Evolutionary conservation across 1,140 invertebrate genomes (phyloP), one percentile per base, ranked within the genome.

Genomic region (Phortica variegata): DNA sequence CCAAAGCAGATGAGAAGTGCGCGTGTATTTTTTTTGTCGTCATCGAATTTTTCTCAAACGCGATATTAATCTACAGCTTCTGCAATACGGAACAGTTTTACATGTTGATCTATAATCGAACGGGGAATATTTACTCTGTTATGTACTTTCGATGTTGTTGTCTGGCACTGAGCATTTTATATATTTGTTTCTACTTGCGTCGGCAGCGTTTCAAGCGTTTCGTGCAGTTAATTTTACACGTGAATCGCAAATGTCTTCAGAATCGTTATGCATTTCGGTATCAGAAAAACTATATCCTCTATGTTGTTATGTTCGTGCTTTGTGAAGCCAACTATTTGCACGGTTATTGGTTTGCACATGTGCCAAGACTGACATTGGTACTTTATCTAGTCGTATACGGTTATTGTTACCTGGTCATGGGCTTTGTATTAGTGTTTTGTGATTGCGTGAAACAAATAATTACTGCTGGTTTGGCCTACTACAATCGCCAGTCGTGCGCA

Each of bases 391-490:
- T 33, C 10, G 13, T 63, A 6, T 63, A 68, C 17, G 40, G 9
- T 10, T 68, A 60, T 26, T 41, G 41, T 17, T 68, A 53, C 5
- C 13, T 55, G 34, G 51, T 54, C 2, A 21, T 60, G 13, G 52
- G 54, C 19, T 42, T 68, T 8, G 32, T 68, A 7, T n/a, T 68
- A 1, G 39, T 60, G n/a, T 58, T 68, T 26, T 68, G 68, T 29
- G 57, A 63, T n/a, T 55, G 63, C 23, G 31, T 66, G 34, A 61
- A 68, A 26, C 49, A 47, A 23, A 56, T 68, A 18, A 49, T 69
- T 39, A 45, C 47, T 18, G 42, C 51, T 1, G 57, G 51, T 1
- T 10, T 68, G 12, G 10, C 15, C 0, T 37, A 60, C 7, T 55
- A 39, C 19, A 66, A 68, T n/a, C n/a, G n/a, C n/a, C n/a, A n/a